Base-by-base conservation (phyloP, 2,797 vertebrate genomes). In the Lepilemur septentrionalis region DNA sequence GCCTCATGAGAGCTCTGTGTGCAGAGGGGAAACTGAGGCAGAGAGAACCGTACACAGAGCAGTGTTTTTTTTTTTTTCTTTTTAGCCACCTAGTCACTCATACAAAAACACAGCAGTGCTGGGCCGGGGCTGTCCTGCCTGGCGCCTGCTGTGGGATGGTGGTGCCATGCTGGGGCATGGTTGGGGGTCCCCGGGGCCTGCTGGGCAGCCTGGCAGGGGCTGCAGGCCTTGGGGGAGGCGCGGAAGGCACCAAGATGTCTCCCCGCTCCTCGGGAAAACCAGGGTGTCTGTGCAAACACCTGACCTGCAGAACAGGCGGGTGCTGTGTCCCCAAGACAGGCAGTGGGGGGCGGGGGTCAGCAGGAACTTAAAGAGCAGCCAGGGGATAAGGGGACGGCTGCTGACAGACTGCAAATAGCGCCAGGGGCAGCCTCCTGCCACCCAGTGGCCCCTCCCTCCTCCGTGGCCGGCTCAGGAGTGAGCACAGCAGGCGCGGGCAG, bases 391-490 rank as follows among this genome's bases (percentile, higher is more conserved):
- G 95, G 15, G 65, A 63, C 89, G 25, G 48, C 78, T 94, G 97
- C 97, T 94, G 98, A 98, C 94, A 94, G 94, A 94, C 97, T 86
- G 84, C 97, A 97, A 98, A 98, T 92, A 95, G 91, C 91, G 76
- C 97, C 98, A 97, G 98, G 96, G 97, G 97, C 12, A 79, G 14
- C 35, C n/a, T 38, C n/a, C n/a, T 0, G 0, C 14, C 20, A 87
- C 89, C 96, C 93, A 94, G n/a, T 81, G 87, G 97, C 91, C 86
- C 52, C 43, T 50, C 86, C 52, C 43, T 50, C 43, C 43, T 76
- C 30, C 63, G 70, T 89, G n/a, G 2, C 96, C 76, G 91, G 85
- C 43, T 30, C 5, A 38, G 91, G 93, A 25, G 88, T 3, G 13
- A 91, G 92, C 92, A 79, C 89, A 94, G 96, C 93, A 83, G 96